A percentile compares a stretch with the other conserved stretches of the same genome.
Conservation (phyloP, 2,113 vertebrate species). For the Erythrocebus patas region DNA sequence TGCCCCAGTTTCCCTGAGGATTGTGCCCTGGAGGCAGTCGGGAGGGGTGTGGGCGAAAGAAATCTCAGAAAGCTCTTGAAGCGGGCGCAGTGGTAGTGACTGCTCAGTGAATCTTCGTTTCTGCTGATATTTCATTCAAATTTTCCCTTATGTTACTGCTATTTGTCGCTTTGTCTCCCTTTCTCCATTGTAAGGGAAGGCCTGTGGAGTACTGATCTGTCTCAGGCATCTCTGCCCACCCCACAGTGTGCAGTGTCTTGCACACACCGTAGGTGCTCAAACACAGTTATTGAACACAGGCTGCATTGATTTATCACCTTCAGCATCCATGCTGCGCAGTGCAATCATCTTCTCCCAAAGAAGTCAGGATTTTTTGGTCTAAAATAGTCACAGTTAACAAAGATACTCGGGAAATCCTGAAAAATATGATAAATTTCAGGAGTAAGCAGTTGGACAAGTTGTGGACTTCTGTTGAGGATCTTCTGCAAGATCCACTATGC, state of each 20-base stretch:
- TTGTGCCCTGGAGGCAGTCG: neutral
- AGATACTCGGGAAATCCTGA: neutral
- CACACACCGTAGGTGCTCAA: fast-evolving
- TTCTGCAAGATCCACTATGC: neutral
- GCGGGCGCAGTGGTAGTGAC: neutral
- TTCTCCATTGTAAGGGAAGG: neutral
- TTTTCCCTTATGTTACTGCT: neutral
- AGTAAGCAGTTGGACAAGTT: neutral
- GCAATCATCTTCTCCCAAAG: neutral
- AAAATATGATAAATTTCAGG: neutral
- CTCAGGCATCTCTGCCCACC: neutral
- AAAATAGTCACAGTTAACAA: neutral
- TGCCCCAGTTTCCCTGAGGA: neutral
- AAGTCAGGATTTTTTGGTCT: neutral
- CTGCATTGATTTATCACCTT: neutral
- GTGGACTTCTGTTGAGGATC: neutral
- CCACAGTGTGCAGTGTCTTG: neutral
- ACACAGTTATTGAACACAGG: neutral
- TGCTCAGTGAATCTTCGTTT: neutral
- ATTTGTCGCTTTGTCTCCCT: neutral
- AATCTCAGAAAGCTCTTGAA: neutral
- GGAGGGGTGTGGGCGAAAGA: neutral
- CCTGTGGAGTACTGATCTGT: neutral
- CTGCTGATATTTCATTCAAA: neutral
- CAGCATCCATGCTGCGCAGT: neutral